Conservation (phyloP, 2,797 vertebrate species). For the Danio tinwini region DNA sequence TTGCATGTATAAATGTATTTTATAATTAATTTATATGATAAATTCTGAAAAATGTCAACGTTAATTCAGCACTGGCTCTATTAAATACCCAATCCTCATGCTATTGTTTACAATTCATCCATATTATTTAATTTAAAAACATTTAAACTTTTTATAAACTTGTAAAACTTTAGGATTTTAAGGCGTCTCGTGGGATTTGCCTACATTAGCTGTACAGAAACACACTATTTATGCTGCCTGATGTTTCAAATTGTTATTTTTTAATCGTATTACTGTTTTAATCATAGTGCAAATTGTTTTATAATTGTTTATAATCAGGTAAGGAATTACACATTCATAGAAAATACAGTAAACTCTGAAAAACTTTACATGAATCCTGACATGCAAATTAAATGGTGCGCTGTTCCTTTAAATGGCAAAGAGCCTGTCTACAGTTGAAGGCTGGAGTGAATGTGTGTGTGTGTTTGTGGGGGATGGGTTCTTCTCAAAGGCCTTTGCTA, state of each 20-base stretch:
- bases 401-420: constrained; percentile 49
- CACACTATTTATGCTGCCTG: too few relatives aligned
- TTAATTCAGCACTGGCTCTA: background rate
- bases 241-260: too few relatives aligned
- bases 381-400: background rate
- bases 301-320: too few relatives aligned
- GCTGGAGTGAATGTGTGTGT: constrained; percentile 21
- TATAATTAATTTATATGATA: background rate
- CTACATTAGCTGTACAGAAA: too few relatives aligned
- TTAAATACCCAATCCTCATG: background rate
- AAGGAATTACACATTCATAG: too few relatives aligned
- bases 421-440: constrained; percentile 31
- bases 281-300: too few relatives aligned
- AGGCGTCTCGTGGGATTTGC: too few relatives aligned
- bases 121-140: background rate
- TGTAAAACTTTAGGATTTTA: too few relatives aligned
- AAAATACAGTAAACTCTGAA: background rate
- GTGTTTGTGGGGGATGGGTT: constrained; percentile 54
- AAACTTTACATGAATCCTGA: background rate
- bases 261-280: too few relatives aligned
- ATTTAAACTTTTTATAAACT: too few relatives aligned
- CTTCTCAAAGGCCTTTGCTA: constrained; percentile 37
- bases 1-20: background rate
- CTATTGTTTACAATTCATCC: background rate
- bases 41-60: background rate